Conservation (phyloP, 2,113 vertebrate genomes). For the Xiphophorus hellerii region DNA sequence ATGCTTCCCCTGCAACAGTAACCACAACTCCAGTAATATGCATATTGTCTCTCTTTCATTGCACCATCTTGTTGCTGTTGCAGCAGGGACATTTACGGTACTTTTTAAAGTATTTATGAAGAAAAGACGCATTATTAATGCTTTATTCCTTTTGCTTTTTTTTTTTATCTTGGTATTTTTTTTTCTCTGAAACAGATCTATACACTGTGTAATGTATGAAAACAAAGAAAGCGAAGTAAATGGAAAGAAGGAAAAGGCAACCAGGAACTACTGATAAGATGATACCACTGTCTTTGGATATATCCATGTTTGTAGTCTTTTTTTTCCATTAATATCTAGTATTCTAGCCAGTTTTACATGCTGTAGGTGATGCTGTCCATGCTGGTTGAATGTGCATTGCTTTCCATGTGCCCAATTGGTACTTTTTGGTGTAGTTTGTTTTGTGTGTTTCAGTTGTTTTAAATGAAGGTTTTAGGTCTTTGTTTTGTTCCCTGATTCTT, state of each 20-base stretch:
- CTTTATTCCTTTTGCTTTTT: slow-evolving; percentile 55
- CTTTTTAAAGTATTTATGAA: slow-evolving; percentile 90
- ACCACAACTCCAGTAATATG: slow-evolving; percentile 5
- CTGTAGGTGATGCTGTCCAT: slow-evolving; percentile 62
- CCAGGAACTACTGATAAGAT: slow-evolving; percentile 66
- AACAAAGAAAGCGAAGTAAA: slow-evolving; percentile 12
- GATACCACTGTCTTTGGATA: slow-evolving; percentile 51
- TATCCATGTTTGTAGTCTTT: slow-evolving; percentile 52
- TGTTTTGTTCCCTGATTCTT: slow-evolving; percentile 17
- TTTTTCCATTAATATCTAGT: slow-evolving; percentile 46
- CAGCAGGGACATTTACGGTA: slow-evolving; percentile 84
- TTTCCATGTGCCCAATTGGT: slow-evolving; percentile 61
- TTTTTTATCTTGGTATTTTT: slow-evolving; percentile 20
- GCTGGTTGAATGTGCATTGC: slow-evolving; percentile 62
- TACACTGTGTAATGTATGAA: slow-evolving; percentile 14
- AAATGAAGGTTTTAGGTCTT: slow-evolving; percentile 69
- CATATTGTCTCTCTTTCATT: slow-evolving; percentile 8
- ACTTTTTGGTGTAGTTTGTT: slow-evolving; percentile 60
- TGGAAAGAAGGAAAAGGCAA: slow-evolving; percentile 38
- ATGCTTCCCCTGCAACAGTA: slow-evolving; percentile 6
- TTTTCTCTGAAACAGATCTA: slow-evolving; percentile 1
- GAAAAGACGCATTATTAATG: slow-evolving; percentile 76
- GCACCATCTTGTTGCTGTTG: slow-evolving; percentile 12
- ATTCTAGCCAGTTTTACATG: slow-evolving; percentile 54
- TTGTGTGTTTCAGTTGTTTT: slow-evolving; percentile 51